Conservation (phyloP, 2,113 vertebrate genomes). For the Ursus arctos region DNA sequence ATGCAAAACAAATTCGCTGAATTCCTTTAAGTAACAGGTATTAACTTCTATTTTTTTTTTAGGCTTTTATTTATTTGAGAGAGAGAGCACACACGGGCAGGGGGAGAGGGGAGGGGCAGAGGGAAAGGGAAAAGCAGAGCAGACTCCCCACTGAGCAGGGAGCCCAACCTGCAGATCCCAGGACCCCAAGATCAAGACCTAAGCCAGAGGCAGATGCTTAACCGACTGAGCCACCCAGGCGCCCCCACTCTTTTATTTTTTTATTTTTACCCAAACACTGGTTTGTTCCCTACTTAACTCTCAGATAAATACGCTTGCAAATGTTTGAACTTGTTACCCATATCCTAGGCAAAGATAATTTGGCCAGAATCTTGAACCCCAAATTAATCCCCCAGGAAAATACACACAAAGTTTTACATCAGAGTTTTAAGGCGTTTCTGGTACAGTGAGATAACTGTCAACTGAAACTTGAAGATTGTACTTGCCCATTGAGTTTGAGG, state of each 20-base stretch:
- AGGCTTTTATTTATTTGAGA: background rate
- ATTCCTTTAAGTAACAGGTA: conserved; percentile 15
- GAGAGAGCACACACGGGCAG: background rate
- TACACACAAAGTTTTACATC: conserved; percentile 27
- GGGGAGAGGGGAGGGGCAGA: background rate
- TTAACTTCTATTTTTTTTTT: background rate
- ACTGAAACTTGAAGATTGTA: background rate
- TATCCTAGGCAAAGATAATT: conserved; percentile 43
- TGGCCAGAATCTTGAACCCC: conserved; percentile 37
- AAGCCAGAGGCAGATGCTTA: background rate
- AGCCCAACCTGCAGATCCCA: background rate
- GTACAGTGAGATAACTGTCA: background rate
- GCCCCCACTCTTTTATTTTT: background rate
- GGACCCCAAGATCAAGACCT: background rate
- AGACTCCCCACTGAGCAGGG: background rate
- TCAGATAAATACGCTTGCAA: conserved; percentile 27
- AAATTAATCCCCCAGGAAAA: background rate
- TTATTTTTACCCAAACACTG: conserved; percentile 5
- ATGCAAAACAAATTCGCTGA: conserved; percentile 18
- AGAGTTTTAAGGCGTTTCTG: conserved; percentile 43
- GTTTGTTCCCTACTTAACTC: conserved; percentile 19
- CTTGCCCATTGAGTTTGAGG: conserved; percentile 14
- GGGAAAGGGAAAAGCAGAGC: background rate
- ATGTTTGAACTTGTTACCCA: conserved; percentile 14
- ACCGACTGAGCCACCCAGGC: background rate